These are phyloP conservation scores for Octodon degus DNA, from an alignment of 2,113 vertebrate species.

Conservation along the genomic window DNA sequence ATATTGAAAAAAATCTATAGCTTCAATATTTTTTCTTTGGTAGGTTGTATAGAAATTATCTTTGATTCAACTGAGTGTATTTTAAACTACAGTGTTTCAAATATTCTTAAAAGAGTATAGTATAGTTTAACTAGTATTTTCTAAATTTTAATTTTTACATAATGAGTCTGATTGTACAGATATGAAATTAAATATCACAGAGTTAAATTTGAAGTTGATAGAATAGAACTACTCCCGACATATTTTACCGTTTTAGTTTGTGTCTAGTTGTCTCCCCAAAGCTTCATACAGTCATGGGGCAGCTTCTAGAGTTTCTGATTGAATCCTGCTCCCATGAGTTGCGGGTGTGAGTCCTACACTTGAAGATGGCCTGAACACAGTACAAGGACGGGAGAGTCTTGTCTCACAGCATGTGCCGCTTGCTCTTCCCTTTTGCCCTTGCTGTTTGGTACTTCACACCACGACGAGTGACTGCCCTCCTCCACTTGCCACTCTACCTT, in stretches of 20 bases:
- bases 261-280: too few relatives aligned
- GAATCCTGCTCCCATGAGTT: too few relatives aligned
- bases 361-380: too few relatives aligned
- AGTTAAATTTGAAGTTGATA: not conserved
- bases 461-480: too few relatives aligned
- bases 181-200: not conserved
- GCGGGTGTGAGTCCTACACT: too few relatives aligned
- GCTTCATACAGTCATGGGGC: too few relatives aligned
- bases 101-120: not conserved
- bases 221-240: not conserved
- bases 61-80: not conserved
- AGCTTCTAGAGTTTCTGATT: too few relatives aligned
- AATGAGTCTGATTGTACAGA: not conserved
- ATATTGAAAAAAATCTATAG: not conserved
- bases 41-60: not conserved
- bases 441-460: too few relatives aligned
- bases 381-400: too few relatives aligned
- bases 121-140: not conserved
- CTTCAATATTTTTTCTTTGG: not conserved
- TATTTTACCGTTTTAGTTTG: not conserved
- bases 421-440: too few relatives aligned
- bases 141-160: not conserved
- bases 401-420: too few relatives aligned
- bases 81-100: not conserved
- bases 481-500: too few relatives aligned